A percentile compares a stretch with the other conserved stretches of the same genome.
Conservation (phyloP, 2,113 vertebrate species). For the Semnornis frantzii region DNA sequence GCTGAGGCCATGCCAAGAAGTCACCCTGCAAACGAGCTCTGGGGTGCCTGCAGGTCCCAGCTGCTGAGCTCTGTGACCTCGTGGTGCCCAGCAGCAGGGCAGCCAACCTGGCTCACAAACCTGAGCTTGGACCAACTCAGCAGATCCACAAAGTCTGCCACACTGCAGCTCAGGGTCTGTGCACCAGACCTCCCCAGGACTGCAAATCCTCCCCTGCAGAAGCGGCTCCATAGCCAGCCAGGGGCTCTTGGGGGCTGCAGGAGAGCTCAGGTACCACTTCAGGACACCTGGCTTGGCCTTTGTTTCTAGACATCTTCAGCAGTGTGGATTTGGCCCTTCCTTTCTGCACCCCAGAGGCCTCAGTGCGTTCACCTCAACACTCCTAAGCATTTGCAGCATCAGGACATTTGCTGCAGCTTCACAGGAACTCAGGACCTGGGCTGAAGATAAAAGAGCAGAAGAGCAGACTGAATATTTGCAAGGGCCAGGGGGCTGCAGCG, state of each 20-base stretch:
- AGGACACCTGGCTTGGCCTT: background rate
- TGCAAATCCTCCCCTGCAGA: background rate
- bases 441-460: slow-evolving; percentile 17
- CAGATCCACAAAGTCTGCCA: background rate
- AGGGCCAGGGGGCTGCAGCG: background rate
- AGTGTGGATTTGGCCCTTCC: background rate
- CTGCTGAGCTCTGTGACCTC: background rate
- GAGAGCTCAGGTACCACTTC: background rate
- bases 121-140: too few relatives aligned
- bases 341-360: background rate
- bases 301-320: background rate
- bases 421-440: background rate
- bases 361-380: slow-evolving; percentile 9
- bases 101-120: background rate
- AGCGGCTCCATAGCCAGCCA: background rate
- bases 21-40: background rate
- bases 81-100: background rate
- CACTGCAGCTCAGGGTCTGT: background rate
- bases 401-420: slow-evolving; percentile 3
- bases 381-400: background rate
- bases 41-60: background rate
- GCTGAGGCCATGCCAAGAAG: background rate
- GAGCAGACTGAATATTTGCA: slow-evolving; percentile 8
- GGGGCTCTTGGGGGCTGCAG: background rate
- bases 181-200: background rate